A percentile compares a stretch with the other conserved stretches of the same genome.
phyloP scores from a whole-genome alignment of 2,888 invertebrate species.

The Harpagoxenus sublaevis region DNA sequence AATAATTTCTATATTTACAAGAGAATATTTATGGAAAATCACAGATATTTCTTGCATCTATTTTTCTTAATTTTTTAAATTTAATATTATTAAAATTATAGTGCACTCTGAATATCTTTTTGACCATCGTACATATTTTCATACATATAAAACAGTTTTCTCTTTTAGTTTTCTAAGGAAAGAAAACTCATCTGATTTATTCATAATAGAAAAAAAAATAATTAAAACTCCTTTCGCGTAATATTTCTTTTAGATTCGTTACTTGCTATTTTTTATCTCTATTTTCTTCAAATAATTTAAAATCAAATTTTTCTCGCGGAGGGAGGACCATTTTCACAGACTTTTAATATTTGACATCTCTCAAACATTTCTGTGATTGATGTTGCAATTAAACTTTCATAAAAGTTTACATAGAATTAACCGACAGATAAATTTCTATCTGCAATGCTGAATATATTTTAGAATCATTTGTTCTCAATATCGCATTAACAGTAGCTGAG shows the following conservation, averaged over 20 bases:
- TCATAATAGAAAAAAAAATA: not conserved
- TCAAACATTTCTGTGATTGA: not conserved
- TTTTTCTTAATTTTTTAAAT: not conserved
- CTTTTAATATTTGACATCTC: not conserved
- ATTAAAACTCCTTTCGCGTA: not conserved
- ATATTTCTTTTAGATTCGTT: not conserved
- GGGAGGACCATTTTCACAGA: not conserved
- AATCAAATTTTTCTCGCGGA: not conserved
- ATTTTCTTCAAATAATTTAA: not conserved
- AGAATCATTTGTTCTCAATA: not conserved
- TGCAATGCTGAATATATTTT: not conserved
- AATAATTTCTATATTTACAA: slow-evolving; percentile 10
- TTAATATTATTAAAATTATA: not conserved
- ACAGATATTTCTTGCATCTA: not conserved
- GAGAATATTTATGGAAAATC: not conserved
- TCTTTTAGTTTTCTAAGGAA: not conserved
- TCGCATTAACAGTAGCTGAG: not conserved
- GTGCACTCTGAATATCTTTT: not conserved
- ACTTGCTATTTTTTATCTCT: not conserved
- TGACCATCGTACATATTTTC: not conserved
- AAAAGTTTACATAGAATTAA: not conserved
- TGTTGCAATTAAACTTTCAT: not conserved
- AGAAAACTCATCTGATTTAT: not conserved
- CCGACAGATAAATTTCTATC: not conserved
- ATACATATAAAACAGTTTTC: not conserved